A percentile compares a stretch with the other conserved stretches of the same genome.
These are phyloP conservation scores for Sturmia bella DNA, from an alignment of 2,888 invertebrate genomes.

Conservation along the genomic window DNA sequence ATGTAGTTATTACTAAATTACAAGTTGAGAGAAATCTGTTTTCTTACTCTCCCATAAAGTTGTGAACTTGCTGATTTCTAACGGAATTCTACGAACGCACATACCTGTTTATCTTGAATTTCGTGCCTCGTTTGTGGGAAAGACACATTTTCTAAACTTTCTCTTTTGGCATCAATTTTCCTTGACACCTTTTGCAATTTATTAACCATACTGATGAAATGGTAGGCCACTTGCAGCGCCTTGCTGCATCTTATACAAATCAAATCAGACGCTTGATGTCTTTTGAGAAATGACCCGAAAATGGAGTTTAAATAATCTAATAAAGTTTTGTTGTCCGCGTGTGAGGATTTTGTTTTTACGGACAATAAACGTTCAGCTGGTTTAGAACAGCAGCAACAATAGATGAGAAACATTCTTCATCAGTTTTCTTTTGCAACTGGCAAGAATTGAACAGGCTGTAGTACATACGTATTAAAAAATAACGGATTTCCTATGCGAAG, in stretches of 20 bases:
- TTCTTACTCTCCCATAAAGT: too few relatives aligned
- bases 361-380: constrained; percentile 54
- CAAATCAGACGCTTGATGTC: constrained; percentile 62
- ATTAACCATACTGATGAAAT: constrained; percentile 74
- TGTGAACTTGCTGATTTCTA: too few relatives aligned
- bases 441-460: too few relatives aligned
- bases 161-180: neutral
- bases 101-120: constrained; percentile 2
- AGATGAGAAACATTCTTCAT: constrained; percentile 33
- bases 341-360: constrained; percentile 28
- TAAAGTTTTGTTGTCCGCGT: constrained; percentile 56
- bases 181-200: neutral
- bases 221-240: constrained; percentile 76
- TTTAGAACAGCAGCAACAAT: constrained; percentile 76
- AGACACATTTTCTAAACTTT: neutral
- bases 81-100: neutral
- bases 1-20: too few relatives aligned
- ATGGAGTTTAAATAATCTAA: constrained; percentile 63
- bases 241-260: constrained; percentile 77
- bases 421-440: neutral
- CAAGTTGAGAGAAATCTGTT: too few relatives aligned
- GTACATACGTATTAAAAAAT: constrained; percentile 2
- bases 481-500: constrained; percentile 4
- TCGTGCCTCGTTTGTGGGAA: neutral
- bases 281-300: constrained; percentile 67